Evolutionary conservation across 2,797 vertebrate genomes (phyloP), one percentile per base, ranked within the genome.

Genomic region (Danio aesculapii): DNA sequence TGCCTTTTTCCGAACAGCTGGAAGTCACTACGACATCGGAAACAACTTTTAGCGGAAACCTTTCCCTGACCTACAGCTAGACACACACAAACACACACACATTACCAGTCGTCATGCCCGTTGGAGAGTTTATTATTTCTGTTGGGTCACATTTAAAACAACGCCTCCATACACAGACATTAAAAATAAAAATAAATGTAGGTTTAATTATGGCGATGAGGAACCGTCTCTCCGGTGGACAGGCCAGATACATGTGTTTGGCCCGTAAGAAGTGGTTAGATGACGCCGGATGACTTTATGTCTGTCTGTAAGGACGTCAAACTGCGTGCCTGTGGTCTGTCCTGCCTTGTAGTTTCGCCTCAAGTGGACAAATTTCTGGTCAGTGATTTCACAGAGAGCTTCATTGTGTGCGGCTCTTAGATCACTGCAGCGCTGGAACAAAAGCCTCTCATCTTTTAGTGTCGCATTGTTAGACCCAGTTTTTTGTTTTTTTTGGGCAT

Each of bases 21-120:
- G 66, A 77, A 61, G 72, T 66, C 88, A 77, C 75, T 19, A 59
- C 83, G 80, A 84, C 84, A 58, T 39, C 79, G 79, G 72, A 77
- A 76, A 7, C 66, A 77, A 88, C 17, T 90, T 84, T 90, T 81
- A 89, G 72, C 57, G 43, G 39, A 44, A 61, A 79, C 79, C 81
- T 81, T 52, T 13, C 16, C 73, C 64, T 52, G 43, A 86, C 79
- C 73, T 84, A 67, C 8, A 63, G 67, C 16, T 10, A 46, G 46
- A 62, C 55, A 77, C 64, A 44, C 62, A 62, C 55, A 77, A 44
- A 44, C 62, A 66, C 63, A 50, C 19, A 68, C 11, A n/a, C 11
- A n/a, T 67, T 47, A 41, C 5, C 68, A 53, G 49, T 53, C 16
- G 12, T 21, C 12, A 5, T 14, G 17, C 8, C 49, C 17, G 8